phyloP scores from a whole-genome alignment of 2,797 vertebrate species.

The Artibeus jamaicensis region DNA sequence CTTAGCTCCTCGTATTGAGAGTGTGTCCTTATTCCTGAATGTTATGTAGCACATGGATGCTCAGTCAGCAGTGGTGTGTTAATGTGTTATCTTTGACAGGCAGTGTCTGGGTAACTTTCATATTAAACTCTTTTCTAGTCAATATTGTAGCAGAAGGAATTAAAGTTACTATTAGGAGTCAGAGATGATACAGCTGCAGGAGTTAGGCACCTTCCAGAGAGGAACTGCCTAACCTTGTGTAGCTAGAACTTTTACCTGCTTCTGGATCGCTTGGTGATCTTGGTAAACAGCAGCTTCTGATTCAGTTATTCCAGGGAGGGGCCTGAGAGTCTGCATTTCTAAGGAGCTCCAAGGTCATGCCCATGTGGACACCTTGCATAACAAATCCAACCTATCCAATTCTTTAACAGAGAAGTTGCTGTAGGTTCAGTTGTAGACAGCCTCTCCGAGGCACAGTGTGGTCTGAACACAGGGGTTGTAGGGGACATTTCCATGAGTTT shows the following conservation, averaged over 20 bases:
- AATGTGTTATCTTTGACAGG: background rate
- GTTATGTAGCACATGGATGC: background rate
- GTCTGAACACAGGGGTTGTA: background rate
- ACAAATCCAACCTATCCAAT: background rate
- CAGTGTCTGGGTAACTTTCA: background rate
- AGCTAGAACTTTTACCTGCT: background rate
- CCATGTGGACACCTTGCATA: background rate
- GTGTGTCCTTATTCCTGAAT: background rate
- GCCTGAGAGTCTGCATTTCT: background rate
- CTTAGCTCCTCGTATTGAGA: background rate
- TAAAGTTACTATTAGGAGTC: background rate
- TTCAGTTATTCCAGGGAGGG: background rate
- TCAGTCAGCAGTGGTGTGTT: background rate
- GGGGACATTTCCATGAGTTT: background rate
- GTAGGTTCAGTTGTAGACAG: background rate
- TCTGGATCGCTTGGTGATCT: background rate
- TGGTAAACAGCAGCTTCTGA: background rate
- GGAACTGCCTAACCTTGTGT: background rate
- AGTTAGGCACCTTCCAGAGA: background rate
- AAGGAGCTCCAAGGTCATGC: background rate
- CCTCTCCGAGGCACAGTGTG: background rate
- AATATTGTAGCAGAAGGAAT: background rate
- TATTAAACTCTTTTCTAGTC: background rate
- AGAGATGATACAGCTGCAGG: background rate
- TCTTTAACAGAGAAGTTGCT: background rate